phyloP scores from a whole-genome alignment of 2,797 vertebrate genomes.

The Glossophaga mutica region DNA sequence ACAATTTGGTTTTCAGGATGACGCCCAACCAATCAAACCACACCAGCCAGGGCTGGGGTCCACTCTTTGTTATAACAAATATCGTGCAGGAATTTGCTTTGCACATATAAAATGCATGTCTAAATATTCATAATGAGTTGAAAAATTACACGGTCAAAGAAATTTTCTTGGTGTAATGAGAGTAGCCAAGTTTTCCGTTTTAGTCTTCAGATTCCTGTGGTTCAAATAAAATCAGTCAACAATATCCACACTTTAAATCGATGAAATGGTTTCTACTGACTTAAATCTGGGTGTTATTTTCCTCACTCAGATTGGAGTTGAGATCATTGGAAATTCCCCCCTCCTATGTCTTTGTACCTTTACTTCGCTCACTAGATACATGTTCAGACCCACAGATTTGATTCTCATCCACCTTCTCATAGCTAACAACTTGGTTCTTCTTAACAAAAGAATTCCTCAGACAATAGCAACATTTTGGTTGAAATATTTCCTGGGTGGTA shows the following conservation, averaged over 20 bases:
- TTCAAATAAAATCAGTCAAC: not conserved
- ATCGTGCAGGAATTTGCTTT: not conserved
- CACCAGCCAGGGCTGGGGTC: no score
- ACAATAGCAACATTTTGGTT: not conserved
- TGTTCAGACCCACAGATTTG: not conserved
- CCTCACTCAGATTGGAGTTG: not conserved
- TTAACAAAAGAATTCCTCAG: not conserved
- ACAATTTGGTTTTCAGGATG: no score
- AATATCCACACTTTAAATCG: not conserved
- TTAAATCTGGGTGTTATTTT: not conserved
- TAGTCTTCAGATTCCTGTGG: not conserved
- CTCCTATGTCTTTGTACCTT: not conserved
- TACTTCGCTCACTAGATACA: not conserved
- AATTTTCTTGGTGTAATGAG: not conserved
- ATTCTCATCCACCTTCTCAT: not conserved
- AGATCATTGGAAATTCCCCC: not conserved
- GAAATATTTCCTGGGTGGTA: not conserved
- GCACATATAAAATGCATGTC: not conserved
- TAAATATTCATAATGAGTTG: not conserved
- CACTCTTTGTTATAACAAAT: not conserved
- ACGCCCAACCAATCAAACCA: no score
- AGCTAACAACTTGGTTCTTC: not conserved
- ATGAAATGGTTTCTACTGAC: not conserved
- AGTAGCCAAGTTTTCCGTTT: not conserved
- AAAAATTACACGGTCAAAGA: not conserved